Evolutionary conservation across 2,888 invertebrate species (phyloP), one percentile per base, ranked within the genome.

Genomic region (Geophilus truncorum): DNA sequence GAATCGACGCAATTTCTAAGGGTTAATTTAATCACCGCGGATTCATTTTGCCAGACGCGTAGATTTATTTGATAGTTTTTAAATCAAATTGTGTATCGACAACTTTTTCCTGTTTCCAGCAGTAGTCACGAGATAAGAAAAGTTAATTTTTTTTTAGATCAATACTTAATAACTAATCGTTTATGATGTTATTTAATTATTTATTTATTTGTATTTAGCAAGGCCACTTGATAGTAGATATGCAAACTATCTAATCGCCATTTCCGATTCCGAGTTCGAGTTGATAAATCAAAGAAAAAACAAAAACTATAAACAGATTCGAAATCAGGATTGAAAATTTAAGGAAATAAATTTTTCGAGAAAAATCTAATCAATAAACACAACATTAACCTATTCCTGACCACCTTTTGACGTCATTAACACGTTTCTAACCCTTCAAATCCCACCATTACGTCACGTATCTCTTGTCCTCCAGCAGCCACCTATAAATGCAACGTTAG

Each of bases 121-220:
- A 18, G 57, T 62, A 62, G 18, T 10, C 23, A 23, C 18, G 21
- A 62, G 57, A 62, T 62, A 62, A 62, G 57, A 62, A 62, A 62
- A 23, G 21, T 62, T 62, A 62, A 62, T 62, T 62, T 62, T 62
- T 62, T 23, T 62, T 51, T 62, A 62, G 57, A 62, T 62, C 57
- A 62, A 62, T 62, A 62, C 57, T 18, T 18, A 62, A 62, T 62
- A 62, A 23, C 5, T 62, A 10, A 40, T 21, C 6, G 21, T 62
- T 62, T 23, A 62, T 57, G 21, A 57, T 57, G 7, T n/a, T 21
- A 10, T n/a, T 1, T n/a, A 12, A 57, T 57, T 1, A 7, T n/a
- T 51, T 51, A 7, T 51, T 18, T 51, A 51, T 6, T 9, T 62
- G 2, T 23, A 21, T 23, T 62, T 3, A 0, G 57, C 10, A 23